These are phyloP conservation scores for Propithecus perrieri DNA, from an alignment of 2,797 vertebrate genomes.

Conservation along the genomic window DNA sequence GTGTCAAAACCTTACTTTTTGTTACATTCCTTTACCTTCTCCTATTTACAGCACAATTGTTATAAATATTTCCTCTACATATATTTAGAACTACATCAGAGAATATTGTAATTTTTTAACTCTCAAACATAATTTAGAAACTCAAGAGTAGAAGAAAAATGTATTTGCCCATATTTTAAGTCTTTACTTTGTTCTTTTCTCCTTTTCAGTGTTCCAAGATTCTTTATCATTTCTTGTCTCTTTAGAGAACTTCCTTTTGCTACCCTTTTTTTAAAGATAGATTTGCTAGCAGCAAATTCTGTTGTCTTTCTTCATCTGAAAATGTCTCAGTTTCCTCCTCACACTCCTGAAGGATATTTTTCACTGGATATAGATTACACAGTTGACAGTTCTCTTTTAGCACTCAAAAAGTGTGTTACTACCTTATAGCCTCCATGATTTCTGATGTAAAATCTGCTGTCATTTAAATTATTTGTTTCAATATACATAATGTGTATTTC, in stretches of 20 bases:
- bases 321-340: background rate
- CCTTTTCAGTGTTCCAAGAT: background rate
- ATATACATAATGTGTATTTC: background rate
- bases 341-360: background rate
- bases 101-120: background rate
- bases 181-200: background rate
- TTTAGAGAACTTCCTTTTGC: background rate
- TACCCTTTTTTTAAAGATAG: background rate
- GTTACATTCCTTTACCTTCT: background rate
- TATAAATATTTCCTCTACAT: background rate
- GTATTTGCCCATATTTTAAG: background rate
- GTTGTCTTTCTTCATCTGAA: background rate
- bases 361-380: background rate
- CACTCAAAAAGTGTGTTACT: background rate
- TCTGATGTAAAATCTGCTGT: background rate
- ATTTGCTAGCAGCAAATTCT: background rate
- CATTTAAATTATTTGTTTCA: background rate
- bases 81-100: background rate
- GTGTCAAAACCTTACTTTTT: background rate
- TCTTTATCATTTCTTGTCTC: background rate
- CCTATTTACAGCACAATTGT: background rate
- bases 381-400: background rate
- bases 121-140: background rate
- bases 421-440: background rate
- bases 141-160: background rate